Evolutionary conservation across 1,140 invertebrate genomes (phyloP), one percentile per base, ranked within the genome.

Genomic region (Ooceraea biroi): DNA sequence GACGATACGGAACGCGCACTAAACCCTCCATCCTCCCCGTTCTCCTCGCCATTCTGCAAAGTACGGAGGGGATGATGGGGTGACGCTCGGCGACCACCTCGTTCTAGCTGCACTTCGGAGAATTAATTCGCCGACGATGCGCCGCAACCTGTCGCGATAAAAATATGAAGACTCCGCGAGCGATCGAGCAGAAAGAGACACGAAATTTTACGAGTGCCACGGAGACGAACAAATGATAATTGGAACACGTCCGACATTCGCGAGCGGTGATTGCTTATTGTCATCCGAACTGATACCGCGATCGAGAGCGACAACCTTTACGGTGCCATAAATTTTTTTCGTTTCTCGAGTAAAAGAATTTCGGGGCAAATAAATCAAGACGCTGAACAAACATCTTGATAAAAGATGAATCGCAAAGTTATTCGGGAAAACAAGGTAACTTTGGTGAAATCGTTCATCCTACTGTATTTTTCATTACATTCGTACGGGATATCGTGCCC

Each of bases 71-170:
- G 30, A 46, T 44, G 50, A 69, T 55, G 61, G 46, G 65, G 41
- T 30, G 46, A 78, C 52, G 41, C 69, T 55, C 44, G 22, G 27
- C 2, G 10, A 41, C 17, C 19, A 68, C 61, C 41, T 60, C 68
- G 68, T 58, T 55, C 25, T 11, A 57, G 52, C 36, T 65, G 72
- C 66, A 52, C 76, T 50, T 46, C 30, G 50, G 25, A 68, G 46
- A 85, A 85, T 87, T 88, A 88, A 84, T 87, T 87, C 69, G 44
- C 36, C 52, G 36, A 50, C 46, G 58, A 65, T 63, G 36, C 55
- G 36, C 44, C 63, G 50, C 22, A 78, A 77, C 55, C 36, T 66
- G 57, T 50, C 58, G 41, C 68, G 82, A 84, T 73, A 87, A 88
- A 87, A 87, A 78, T 66, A 63, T 78, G 30, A 78, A 78, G n/a